A percentile compares a stretch with the other conserved stretches of the same genome.
Conservation (phyloP, 1,140 invertebrate genomes). For the Aphelenchoides fujianensis region DNA sequence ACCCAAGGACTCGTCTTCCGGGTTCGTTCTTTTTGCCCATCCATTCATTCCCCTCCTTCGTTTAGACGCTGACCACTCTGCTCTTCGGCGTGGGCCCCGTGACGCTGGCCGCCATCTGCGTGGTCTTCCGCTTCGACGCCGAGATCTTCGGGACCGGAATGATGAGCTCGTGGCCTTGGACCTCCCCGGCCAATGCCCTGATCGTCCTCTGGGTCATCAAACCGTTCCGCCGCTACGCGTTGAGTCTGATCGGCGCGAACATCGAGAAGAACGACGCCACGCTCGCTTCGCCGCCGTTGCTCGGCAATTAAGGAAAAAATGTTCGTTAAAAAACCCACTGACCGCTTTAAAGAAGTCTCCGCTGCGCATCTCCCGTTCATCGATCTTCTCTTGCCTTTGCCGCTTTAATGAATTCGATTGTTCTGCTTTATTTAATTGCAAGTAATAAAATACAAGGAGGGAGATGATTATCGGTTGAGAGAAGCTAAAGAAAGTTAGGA, state of each 20-base stretch:
- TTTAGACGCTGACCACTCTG: not conserved
- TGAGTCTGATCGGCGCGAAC: not conserved
- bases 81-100: not conserved
- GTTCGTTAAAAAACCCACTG: too few relatives aligned
- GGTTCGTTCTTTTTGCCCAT: not conserved
- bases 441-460: too few relatives aligned
- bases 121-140: not conserved
- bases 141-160: not conserved
- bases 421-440: too few relatives aligned
- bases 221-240: not conserved
- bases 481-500: not conserved
- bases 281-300: too few relatives aligned
- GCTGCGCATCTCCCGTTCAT: too few relatives aligned
- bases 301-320: too few relatives aligned
- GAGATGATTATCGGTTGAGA: too few relatives aligned
- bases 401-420: too few relatives aligned
- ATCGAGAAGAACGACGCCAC: too few relatives aligned
- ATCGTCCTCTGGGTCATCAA: not conserved
- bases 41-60: not conserved
- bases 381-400: too few relatives aligned
- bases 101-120: not conserved
- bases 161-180: not conserved
- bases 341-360: too few relatives aligned
- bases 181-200: not conserved
- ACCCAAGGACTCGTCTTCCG: not conserved